Conservation (phyloP, 2,888 invertebrate species). For the Cybosia mesomella region DNA sequence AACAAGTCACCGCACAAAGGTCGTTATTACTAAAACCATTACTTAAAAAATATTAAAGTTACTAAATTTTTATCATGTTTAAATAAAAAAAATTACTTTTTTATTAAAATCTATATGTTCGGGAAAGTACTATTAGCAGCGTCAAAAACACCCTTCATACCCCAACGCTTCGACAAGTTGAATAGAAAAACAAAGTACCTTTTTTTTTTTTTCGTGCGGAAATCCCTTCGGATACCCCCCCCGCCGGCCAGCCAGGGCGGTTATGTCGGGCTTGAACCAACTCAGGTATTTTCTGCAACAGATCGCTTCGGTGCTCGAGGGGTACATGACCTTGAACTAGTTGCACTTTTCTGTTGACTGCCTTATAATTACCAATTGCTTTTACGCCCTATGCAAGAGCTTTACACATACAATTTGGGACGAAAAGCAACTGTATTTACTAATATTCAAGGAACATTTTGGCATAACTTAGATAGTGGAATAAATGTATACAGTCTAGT, state of each 20-base stretch:
- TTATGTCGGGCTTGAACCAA: too few species aligned
- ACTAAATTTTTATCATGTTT: too few species aligned
- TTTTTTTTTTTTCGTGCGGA: too few species aligned
- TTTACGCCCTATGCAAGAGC: conserved; percentile 5
- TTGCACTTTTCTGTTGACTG: conserved; percentile 38
- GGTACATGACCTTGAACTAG: conserved; percentile 39
- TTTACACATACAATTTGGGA: conserved; percentile 3
- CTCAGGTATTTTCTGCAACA: conserved; percentile 12
- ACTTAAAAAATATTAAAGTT: too few species aligned
- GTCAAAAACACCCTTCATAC: background rate
- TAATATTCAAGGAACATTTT: background rate
- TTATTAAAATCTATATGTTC: background rate
- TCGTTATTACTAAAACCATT: too few species aligned
- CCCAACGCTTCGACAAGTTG: background rate
- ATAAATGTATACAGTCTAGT: too few species aligned
- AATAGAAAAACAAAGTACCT: too few species aligned
- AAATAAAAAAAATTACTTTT: too few species aligned
- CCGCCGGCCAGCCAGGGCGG: too few species aligned
- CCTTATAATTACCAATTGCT: conserved; percentile 18
- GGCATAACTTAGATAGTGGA: too few species aligned
- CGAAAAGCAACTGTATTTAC: background rate
- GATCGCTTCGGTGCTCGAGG: conserved; percentile 24
- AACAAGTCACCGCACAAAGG: too few species aligned
- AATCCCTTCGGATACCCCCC: too few species aligned
- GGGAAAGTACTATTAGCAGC: background rate